These are phyloP conservation scores for Triplophysa rosa DNA, from an alignment of 2,113 vertebrate species.

Conservation along the genomic window DNA sequence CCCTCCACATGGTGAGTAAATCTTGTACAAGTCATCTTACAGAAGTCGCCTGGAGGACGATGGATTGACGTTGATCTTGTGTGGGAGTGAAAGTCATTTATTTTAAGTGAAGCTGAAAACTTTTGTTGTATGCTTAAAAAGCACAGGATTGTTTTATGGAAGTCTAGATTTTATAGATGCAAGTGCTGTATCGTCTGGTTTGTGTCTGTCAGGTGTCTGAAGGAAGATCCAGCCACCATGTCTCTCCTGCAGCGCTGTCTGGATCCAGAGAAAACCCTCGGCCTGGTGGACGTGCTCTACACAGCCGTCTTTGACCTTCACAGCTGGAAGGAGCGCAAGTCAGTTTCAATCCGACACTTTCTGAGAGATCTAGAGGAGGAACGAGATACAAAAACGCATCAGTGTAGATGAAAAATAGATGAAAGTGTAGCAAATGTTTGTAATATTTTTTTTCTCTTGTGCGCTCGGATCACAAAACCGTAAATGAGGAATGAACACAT, in stretches of 20 bases:
- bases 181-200: background rate
- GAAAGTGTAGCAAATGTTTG: no score
- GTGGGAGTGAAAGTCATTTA: background rate
- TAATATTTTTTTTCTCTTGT: no score
- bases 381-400: no score
- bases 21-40: background rate
- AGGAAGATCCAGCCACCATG: slow-evolving; percentile 98
- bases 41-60: background rate
- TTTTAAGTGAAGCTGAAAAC: background rate
- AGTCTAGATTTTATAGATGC: no score
- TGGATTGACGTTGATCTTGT: background rate
- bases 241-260: slow-evolving; percentile 95
- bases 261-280: slow-evolving; percentile 95
- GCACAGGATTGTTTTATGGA: no score
- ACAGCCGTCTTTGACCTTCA: slow-evolving; percentile 91
- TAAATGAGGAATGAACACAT: no score
- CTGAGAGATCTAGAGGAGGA: no score
- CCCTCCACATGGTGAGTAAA: slow-evolving; percentile 92
- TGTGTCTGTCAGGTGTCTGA: slow-evolving; percentile 85
- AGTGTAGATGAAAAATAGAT: no score
- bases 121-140: no score
- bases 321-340: slow-evolving; percentile 94
- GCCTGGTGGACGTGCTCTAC: slow-evolving; percentile 95
- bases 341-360: slow-evolving; percentile 44
- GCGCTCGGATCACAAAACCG: no score